phyloP scores from a whole-genome alignment of 2,113 vertebrate species.

The Amphiprion percula region DNA sequence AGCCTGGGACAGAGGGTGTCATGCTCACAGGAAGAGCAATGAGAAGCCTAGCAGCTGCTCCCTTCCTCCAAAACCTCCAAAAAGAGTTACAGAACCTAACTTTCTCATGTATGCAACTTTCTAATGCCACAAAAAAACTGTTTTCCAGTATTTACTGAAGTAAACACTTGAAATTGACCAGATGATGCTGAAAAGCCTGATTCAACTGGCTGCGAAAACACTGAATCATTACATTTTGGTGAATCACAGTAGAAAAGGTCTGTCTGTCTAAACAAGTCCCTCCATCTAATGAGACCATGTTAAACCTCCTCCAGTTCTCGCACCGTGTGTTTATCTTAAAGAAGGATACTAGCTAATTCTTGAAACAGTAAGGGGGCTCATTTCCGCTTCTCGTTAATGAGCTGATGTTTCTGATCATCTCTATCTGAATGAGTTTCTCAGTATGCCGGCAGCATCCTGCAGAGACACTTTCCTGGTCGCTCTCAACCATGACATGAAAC shows the following conservation, averaged over 20 bases:
- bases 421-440: constrained; percentile 56
- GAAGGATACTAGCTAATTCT: constrained; percentile 49
- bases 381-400: constrained; percentile 63
- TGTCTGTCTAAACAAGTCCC: constrained; percentile 9
- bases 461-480: constrained; percentile 49
- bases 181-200: constrained; percentile 8
- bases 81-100: constrained; percentile 9
- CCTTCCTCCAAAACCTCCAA: constrained; percentile 27
- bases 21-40: constrained; percentile 60
- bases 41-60: constrained; percentile 55
- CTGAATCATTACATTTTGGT: not conserved
- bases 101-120: not conserved
- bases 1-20: constrained; percentile 66
- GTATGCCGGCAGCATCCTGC: constrained; percentile 50
- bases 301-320: constrained; percentile 8
- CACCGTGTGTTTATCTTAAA: constrained; percentile 14
- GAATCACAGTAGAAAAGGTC: not conserved
- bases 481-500: constrained; percentile 68
- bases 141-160: not conserved
- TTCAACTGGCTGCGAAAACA: not conserved
- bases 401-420: constrained; percentile 60
- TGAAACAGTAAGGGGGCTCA: constrained; percentile 51
- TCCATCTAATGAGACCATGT: constrained; percentile 26
- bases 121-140: not conserved
- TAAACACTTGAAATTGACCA: not conserved